phyloP scores from a whole-genome alignment of 2,797 vertebrate genomes.

The Cichlasoma orientale region DNA sequence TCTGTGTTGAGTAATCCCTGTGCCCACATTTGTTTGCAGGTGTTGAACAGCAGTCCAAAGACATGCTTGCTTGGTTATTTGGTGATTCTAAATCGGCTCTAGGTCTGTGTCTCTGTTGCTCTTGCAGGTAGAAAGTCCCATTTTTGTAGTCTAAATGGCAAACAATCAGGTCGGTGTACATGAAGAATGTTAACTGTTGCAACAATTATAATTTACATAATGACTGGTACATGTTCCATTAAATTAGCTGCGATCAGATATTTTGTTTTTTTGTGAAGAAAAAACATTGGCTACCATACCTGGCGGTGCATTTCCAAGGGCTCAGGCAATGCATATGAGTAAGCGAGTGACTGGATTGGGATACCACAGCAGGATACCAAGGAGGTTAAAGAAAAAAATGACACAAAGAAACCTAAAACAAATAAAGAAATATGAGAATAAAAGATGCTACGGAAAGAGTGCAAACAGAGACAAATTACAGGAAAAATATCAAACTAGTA shows the following conservation, averaged over 20 bases:
- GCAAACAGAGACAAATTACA: not conserved
- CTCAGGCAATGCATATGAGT: conserved; percentile 57
- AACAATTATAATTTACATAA: conserved; percentile 11
- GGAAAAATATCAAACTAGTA: too few relatives aligned
- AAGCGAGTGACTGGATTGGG: conserved; percentile 54
- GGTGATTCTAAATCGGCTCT: not conserved
- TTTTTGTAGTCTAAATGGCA: conserved; percentile 39
- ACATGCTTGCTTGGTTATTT: too few relatives aligned
- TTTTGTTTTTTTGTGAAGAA: too few relatives aligned
- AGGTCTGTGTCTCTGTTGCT: not conserved
- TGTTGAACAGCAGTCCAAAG: too few relatives aligned
- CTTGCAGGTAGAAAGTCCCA: conserved; percentile 46
- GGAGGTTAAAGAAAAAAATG: conserved; percentile 63
- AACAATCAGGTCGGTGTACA: conserved; percentile 22
- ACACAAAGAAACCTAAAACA: conserved; percentile 35
- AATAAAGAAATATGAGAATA: not conserved
- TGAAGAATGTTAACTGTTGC: conserved; percentile 29
- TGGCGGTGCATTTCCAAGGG: conserved; percentile 47
- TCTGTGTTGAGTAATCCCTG: too few relatives aligned
- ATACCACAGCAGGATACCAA: conserved; percentile 63
- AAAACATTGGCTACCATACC: not conserved
- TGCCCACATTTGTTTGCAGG: too few relatives aligned
- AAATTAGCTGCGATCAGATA: too few relatives aligned
- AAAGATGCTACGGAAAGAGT: not conserved
- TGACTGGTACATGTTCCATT: conserved; percentile 1